Evolutionary conservation across 2,888 invertebrate species (phyloP).

Genomic region (Pandemis heparana): DNA sequence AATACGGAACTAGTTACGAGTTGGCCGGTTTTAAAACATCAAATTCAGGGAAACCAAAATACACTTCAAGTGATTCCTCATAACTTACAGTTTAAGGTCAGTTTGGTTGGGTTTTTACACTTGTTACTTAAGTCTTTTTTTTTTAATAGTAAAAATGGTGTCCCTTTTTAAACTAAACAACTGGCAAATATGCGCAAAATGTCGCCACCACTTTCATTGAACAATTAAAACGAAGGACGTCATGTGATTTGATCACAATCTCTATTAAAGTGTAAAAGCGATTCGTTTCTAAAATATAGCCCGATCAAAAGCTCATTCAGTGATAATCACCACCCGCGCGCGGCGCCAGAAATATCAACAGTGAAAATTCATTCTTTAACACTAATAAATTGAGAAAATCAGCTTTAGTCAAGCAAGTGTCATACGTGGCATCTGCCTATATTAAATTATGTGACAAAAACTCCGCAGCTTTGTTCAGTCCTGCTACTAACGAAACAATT

Average conservation of each 20-base stretch:
- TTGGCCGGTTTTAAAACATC: no score
- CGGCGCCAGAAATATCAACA: not conserved
- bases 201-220: not conserved
- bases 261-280: conserved; percentile 16
- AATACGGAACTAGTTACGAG: no score
- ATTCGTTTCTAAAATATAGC: conserved; percentile 23
- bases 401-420: not conserved
- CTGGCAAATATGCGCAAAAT: not conserved
- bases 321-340: conserved; percentile 1
- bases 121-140: no score
- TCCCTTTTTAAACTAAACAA: no score
- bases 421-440: not conserved
- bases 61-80: no score
- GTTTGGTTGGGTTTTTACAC: not conserved
- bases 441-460: not conserved
- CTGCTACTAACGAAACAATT: not conserved
- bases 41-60: no score
- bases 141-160: no score
- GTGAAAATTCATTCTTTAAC: conserved; percentile 9
- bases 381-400: not conserved
- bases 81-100: no score
- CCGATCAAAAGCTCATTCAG: conserved; percentile 16
- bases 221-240: not conserved
- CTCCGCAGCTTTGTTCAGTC: not conserved
- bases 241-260: conserved; percentile 1